Base-by-base conservation (phyloP, 2,113 vertebrate genomes). In the Pluvialis apricaria region DNA sequence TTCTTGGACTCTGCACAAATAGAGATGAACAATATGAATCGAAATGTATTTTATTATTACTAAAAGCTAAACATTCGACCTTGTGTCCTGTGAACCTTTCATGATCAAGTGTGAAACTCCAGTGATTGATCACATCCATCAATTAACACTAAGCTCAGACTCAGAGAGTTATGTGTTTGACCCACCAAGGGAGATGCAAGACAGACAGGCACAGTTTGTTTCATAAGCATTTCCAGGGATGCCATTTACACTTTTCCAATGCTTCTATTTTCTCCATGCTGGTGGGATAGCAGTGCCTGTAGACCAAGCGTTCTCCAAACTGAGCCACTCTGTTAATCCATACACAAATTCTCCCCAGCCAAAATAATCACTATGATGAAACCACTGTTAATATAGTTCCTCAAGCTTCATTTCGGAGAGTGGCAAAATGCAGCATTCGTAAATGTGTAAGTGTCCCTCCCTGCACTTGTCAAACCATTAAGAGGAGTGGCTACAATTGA, bases 241-340 rank as follows among this genome's bases (percentile, higher is more conserved):
- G 34, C 17, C 25, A 26, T 14, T 26, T 42, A 16, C 3, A 3
- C 4, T 54, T 72, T 78, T 34, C 42, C 34, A 31, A 2, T 72
- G 5, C 21, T 64, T 66, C 40, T 31, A 1, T 76, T 80, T 75
- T 75, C 17, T 42, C 13, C 12, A 10, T 47, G 10, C 19, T 42
- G 5, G 11, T 26, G 5, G 18, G 38, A 57, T 29, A 77, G 34
- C 0, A 0, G 11, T 36, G 32, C 13, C 34, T 45, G 31, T 25
- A 76, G n/a, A 49, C 17, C 22, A 73, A 36, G 6, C 10, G 8
- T 18, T 51, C 47, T 82, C 31, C 16, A 77, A 85, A 62, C 16
- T 10, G 28, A 82, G 17, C 15, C 34, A 13, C 22, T 51, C 68
- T 81, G 57, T 61, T 71, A 77, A 76, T 70, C 15, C 21, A 16